Percentiles rank a stretch among this genome's conserved stretches.
phyloP scores from a whole-genome alignment of 2,888 invertebrate genomes.

The Epinotia demarniana region DNA sequence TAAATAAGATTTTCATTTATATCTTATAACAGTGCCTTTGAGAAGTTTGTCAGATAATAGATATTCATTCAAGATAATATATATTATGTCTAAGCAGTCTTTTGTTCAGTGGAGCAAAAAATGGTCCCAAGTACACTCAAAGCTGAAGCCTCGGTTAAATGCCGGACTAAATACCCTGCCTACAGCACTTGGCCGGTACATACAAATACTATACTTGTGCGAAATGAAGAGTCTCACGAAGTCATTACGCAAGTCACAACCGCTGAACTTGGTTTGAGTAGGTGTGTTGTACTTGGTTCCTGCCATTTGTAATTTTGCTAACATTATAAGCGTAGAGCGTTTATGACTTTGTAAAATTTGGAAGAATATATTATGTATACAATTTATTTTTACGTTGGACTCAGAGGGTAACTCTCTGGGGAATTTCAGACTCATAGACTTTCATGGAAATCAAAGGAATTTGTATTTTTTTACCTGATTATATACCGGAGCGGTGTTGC shows the following conservation, averaged over 20 bases:
- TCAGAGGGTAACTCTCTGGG: no score
- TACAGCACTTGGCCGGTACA: slow-evolving; percentile 5
- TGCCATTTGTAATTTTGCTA: not conserved
- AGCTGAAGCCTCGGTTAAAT: not conserved
- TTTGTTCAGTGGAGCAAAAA: not conserved
- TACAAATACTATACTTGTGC: slow-evolving; percentile 33
- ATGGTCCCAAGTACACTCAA: not conserved
- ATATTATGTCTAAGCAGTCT: not conserved
- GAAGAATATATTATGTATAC: no score
- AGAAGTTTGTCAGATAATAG: not conserved
- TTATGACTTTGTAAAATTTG: no score
- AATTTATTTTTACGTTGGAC: no score
- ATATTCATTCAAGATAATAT: slow-evolving; percentile 1
- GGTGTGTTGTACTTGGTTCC: slow-evolving; percentile 15
- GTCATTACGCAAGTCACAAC: slow-evolving; percentile 41
- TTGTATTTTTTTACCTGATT: no score
- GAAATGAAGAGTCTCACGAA: slow-evolving; percentile 32
- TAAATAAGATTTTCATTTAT: not conserved
- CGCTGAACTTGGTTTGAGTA: slow-evolving; percentile 38
- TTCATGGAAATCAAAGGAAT: no score
- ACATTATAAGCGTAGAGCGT: no score
- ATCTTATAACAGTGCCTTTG: not conserved
- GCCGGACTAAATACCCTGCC: slow-evolving; percentile 1
- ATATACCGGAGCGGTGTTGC: no score
- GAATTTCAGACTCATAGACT: no score